Evolutionary conservation across 2,797 vertebrate species (phyloP).

Genomic region (Falco cherrug): DNA sequence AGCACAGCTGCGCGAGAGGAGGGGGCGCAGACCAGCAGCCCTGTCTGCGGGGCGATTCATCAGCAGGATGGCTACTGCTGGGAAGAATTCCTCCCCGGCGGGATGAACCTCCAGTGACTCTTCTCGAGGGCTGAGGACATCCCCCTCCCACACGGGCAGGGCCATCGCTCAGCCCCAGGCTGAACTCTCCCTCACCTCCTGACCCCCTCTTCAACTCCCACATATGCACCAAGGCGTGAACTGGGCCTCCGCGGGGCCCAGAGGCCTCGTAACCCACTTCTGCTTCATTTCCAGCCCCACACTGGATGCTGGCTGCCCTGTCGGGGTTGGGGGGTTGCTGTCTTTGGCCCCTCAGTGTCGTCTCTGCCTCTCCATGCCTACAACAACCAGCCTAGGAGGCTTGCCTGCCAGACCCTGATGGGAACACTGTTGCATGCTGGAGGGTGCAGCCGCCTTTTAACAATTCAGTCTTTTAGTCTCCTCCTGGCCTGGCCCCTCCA

Average conservation of each 20-base stretch:
- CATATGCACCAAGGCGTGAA: conserved; percentile 13
- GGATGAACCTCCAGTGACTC: conserved; percentile 73
- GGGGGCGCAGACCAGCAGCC: not conserved
- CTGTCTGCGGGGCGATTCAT: conserved; percentile 61
- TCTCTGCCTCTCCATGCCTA: not conserved
- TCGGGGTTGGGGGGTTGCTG: accelerated
- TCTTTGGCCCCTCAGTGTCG: accelerated
- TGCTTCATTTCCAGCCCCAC: not conserved
- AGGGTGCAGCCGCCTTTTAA: not conserved
- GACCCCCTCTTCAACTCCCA: conserved; percentile 79
- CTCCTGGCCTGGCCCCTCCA: not conserved
- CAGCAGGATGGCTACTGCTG: conserved; percentile 66
- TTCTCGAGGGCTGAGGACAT: conserved; percentile 35
- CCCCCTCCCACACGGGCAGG: not conserved
- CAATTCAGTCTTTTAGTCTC: not conserved
- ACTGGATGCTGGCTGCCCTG: accelerated
- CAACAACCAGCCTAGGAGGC: accelerated
- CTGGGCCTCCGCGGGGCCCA: not conserved
- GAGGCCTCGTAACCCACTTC: not conserved
- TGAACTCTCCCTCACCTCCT: conserved; percentile 86
- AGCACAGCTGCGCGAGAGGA: conserved; percentile 40
- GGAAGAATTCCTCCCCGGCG: conserved; percentile 59
- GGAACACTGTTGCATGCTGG: accelerated
- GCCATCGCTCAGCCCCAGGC: conserved; percentile 70
- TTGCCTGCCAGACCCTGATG: accelerated